Evolutionary conservation across 2,113 vertebrate genomes (phyloP).

Genomic region (Penelope pileata): DNA sequence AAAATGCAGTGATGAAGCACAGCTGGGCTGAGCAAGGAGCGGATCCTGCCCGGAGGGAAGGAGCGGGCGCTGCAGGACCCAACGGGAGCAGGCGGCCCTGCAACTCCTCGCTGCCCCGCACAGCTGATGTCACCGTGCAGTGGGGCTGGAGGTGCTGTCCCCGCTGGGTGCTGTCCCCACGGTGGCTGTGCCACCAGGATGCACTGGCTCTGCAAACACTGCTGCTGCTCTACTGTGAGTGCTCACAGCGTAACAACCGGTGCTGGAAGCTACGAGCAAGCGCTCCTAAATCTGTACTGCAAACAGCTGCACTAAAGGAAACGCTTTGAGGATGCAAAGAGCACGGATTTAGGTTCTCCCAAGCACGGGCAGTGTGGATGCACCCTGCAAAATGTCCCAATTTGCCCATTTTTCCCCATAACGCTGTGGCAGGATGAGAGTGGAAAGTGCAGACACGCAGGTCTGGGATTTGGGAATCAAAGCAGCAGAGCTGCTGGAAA

Average conservation of each 20-base stretch:
- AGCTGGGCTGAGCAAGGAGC: conserved; percentile 24
- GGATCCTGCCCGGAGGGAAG: accelerated
- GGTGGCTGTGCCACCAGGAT: accelerated
- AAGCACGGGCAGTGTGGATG: accelerated
- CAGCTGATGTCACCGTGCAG: too few relatives aligned
- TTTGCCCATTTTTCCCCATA: not conserved
- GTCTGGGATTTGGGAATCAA: not conserved
- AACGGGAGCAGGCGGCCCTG: accelerated
- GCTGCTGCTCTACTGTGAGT: too few relatives aligned
- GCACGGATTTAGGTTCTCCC: not conserved
- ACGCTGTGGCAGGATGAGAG: not conserved
- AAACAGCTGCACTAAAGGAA: not conserved
- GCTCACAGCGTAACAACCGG: accelerated
- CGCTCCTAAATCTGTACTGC: accelerated
- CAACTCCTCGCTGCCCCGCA: too few relatives aligned
- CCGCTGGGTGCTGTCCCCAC: not conserved
- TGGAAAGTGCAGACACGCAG: accelerated
- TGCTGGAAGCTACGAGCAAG: accelerated
- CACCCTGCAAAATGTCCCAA: not conserved
- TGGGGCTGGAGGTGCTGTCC: not conserved
- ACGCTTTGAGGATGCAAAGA: not conserved
- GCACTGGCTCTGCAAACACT: accelerated
- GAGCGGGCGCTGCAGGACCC: accelerated
- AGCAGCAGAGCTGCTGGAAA: not conserved
- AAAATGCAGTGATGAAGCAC: conserved; percentile 10